Evolutionary conservation across 2,797 vertebrate species (phyloP).

Genomic region (Catamblyrhynchus diadema): DNA sequence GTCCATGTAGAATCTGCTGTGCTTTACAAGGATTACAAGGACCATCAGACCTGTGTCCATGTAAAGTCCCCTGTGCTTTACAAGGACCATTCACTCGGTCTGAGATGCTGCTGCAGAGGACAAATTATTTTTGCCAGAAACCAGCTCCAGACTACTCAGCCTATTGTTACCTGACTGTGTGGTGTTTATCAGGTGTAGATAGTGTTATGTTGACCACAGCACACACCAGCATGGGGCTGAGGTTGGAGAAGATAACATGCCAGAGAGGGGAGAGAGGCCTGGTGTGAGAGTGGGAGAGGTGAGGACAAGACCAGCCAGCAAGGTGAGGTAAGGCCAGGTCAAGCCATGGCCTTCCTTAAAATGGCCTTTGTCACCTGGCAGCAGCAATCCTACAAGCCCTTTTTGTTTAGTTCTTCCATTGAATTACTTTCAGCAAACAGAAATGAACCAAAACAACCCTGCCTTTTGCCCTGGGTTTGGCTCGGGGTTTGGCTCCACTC

Average conservation of each 20-base stretch:
- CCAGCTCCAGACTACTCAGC: neutral
- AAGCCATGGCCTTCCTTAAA: neutral
- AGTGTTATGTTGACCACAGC: accelerated
- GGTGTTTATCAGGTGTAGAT: neutral
- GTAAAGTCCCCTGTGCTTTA: too few relatives aligned
- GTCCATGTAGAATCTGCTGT: neutral
- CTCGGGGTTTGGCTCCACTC: neutral
- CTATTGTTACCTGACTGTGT: neutral
- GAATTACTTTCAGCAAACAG: constrained; percentile 26
- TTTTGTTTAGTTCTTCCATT: neutral
- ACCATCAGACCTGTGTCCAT: neutral
- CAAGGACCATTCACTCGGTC: neutral
- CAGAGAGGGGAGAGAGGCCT: neutral
- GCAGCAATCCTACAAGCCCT: neutral
- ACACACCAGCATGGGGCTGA: accelerated
- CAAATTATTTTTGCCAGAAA: neutral
- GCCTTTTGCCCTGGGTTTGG: neutral
- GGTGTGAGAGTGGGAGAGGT: accelerated
- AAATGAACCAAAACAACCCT: neutral
- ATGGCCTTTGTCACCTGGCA: constrained; percentile 22
- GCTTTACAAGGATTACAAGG: neutral
- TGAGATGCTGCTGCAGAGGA: neutral
- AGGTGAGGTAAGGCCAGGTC: neutral
- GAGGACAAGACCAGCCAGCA: neutral
- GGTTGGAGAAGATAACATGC: accelerated